Percentiles rank a stretch among this genome's conserved stretches.
Evolutionary conservation across 2,113 vertebrate species (phyloP).

Genomic region (Melanostigma gelatinosum): DNA sequence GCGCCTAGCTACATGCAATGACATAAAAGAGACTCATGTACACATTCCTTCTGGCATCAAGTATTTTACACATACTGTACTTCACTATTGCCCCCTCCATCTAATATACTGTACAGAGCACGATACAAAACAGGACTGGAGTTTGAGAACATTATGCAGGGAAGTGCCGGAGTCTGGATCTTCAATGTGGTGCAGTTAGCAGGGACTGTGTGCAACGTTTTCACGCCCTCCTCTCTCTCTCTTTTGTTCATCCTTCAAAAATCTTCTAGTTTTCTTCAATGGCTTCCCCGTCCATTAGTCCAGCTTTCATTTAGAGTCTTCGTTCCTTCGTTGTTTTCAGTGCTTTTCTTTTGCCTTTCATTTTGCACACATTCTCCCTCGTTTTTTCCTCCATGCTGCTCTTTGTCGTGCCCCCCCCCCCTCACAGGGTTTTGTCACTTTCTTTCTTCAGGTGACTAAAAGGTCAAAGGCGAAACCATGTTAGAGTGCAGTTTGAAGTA

Average conservation of each 20-base stretch:
- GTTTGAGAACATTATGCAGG: conserved; percentile 65
- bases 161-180: conserved; percentile 66
- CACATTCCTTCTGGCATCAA: conserved; percentile 80
- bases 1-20: conserved; percentile 87
- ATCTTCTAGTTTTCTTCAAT: conserved; percentile 38
- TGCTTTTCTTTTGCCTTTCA: conserved; percentile 59
- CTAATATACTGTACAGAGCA: conserved; percentile 81
- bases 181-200: conserved; percentile 48
- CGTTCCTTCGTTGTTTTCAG: conserved; percentile 62
- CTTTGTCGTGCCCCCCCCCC: conserved; percentile 61
- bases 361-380: conserved; percentile 54
- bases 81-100: conserved; percentile 69
- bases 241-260: conserved; percentile 45
- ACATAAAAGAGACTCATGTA: conserved; percentile 84
- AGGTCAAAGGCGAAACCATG: conserved; percentile 28
- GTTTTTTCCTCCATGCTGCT: conserved; percentile 61
- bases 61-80: conserved; percentile 81
- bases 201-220: conserved; percentile 61
- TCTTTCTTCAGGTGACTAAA: conserved; percentile 98
- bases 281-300: conserved; percentile 46
- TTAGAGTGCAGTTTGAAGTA: background rate
- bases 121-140: conserved; percentile 73
- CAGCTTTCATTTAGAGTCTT: conserved; percentile 49
- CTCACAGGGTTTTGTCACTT: conserved; percentile 98
- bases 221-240: conserved; percentile 55